Percentiles rank a stretch among this genome's conserved stretches.
These are phyloP conservation scores for Torymus aiolomorphi DNA, from an alignment of 2,888 invertebrate genomes.

Conservation along the genomic window DNA sequence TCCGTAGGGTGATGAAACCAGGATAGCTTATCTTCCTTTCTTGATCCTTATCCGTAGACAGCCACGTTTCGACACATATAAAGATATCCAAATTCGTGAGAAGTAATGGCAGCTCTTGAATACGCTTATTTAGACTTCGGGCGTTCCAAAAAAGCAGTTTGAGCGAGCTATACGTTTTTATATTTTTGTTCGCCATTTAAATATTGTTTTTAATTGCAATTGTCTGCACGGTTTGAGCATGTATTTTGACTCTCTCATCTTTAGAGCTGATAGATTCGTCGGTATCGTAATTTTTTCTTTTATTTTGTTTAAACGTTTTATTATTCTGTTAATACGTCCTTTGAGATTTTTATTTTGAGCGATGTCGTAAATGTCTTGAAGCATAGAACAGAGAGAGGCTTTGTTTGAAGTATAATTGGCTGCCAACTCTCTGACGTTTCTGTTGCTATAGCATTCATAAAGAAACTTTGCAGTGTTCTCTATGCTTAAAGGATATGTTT, in stretches of 20 bases:
- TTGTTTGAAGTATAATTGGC: not conserved
- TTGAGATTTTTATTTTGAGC: no score
- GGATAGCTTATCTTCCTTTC: constrained; percentile 15
- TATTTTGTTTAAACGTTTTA: no score
- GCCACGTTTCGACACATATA: constrained; percentile 34
- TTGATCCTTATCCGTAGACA: not conserved
- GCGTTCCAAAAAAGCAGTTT: constrained; percentile 30
- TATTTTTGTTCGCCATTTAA: no score
- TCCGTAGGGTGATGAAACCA: constrained; percentile 4
- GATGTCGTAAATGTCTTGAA: no score
- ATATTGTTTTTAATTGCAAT: no score
- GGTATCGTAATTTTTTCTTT: no score
- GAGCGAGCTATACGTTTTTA: not conserved
- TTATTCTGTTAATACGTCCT: no score
- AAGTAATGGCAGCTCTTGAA: not conserved
- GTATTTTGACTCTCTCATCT: no score
- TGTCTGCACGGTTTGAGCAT: no score
- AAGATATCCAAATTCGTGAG: constrained; percentile 13
- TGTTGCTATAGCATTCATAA: not conserved
- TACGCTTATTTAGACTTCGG: constrained; percentile 24
- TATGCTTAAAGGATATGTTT: constrained; percentile 3
- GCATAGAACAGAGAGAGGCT: not conserved
- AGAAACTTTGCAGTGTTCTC: not conserved
- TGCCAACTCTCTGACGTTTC: not conserved
- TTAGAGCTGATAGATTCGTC: no score